Evolutionary conservation across 2,888 invertebrate species (phyloP), one percentile per base, ranked within the genome.

Genomic region (Hedychridium roseum): DNA sequence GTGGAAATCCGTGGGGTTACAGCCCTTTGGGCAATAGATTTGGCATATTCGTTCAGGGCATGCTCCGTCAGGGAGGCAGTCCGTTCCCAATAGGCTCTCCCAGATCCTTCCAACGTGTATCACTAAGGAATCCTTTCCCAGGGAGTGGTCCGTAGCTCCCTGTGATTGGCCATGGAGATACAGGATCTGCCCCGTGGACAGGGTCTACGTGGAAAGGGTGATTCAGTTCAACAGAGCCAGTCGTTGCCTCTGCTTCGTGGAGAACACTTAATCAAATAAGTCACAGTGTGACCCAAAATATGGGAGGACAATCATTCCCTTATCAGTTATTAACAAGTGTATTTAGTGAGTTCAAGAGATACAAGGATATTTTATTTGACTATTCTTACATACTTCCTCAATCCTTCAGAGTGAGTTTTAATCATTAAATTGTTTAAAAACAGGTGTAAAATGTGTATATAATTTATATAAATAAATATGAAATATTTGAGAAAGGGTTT

Each of bases 41-140:
- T 70, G 54, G 64, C 66, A 67, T 69, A 64, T 57, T 50, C 49
- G 48, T 43, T 61, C 52, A 60, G 68, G 61, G 63, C 68, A 68
- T 58, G 57, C 60, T 64, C 60, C 51, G 50, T 62, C 53, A 59
- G 31, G 43, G 50, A 51, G 51, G 61, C 60, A 63, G 63, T 63
- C 42, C 61, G 50, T 45, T 59, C 53, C 36, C 58, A 49, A 12
- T 34, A 40, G 43, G 45, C 32, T 46, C 52, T 54, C 51, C 45
- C 54, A 43, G 66, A 68, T 63, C 68, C 64, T 54, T 68, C 60
- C 55, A 58, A 48, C 61, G 54, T 66, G 65, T 64, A 66, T 65
- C 62, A 57, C 47, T 55, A 63, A 64, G 66, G 49, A 58, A 46
- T 58, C 44, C 57, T 57, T 45, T 50, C 54, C 48, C 40, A 57